Evolutionary conservation across 2,888 invertebrate species (phyloP).

Genomic region (Nematopogon swammerdamellus): DNA sequence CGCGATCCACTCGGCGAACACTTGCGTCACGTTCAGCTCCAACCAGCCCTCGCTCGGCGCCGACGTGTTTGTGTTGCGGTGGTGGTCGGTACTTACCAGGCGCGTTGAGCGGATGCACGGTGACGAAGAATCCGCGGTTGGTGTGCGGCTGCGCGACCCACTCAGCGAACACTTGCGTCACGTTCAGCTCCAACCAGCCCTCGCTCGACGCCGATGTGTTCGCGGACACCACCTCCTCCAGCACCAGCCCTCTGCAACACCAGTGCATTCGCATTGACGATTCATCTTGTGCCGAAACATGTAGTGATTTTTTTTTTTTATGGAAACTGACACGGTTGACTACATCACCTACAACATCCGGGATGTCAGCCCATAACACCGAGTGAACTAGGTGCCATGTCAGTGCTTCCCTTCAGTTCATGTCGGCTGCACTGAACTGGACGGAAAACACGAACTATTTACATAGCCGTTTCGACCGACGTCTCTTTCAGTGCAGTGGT

Average conservation of each 20-base stretch:
- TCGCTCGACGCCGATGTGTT: slow-evolving; percentile 74
- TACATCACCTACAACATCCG: too few species aligned
- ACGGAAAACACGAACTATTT: too few species aligned
- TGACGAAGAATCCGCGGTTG: slow-evolving; percentile 83
- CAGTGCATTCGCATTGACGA: too few species aligned
- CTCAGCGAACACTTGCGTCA: slow-evolving; percentile 69
- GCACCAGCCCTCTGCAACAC: slow-evolving; percentile 60
- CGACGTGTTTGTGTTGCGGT: slow-evolving; percentile 75
- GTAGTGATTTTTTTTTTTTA: too few species aligned
- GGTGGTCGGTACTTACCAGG: slow-evolving; percentile 72
- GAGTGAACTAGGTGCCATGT: too few species aligned
- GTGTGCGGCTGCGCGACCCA: slow-evolving; percentile 79
- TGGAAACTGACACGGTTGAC: too few species aligned
- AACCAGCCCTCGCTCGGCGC: slow-evolving; percentile 81
- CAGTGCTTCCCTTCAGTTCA: too few species aligned
- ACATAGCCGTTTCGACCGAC: too few species aligned
- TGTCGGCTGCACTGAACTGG: too few species aligned
- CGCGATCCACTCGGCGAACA: slow-evolving; percentile 75
- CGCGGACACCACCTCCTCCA: slow-evolving; percentile 70
- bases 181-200: slow-evolving; percentile 87
- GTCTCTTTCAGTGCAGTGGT: too few species aligned
- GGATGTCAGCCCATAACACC: too few species aligned
- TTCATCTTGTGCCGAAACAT: too few species aligned
- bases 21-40: slow-evolving; percentile 77
- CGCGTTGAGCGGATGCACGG: slow-evolving; percentile 69